These are phyloP conservation scores for Galerucella nymphaeae DNA, from an alignment of 2,888 invertebrate species.

Conservation along the genomic window DNA sequence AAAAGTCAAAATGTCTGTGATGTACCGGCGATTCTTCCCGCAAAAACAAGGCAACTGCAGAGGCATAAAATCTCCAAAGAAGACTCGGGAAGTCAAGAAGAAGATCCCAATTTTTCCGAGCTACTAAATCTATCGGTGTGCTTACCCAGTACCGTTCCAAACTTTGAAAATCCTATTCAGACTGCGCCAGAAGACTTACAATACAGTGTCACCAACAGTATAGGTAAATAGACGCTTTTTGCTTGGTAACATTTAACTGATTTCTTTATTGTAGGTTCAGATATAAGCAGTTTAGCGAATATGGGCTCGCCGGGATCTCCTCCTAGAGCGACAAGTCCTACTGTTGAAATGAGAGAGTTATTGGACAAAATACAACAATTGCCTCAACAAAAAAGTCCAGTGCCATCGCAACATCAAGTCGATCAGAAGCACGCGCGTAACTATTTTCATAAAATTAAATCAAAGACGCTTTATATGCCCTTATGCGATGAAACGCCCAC, in stretches of 20 bases:
- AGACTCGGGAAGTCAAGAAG: conserved; percentile 53
- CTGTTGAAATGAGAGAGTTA: conserved; percentile 78
- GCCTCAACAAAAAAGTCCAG: conserved; percentile 66
- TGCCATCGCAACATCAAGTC: conserved; percentile 61
- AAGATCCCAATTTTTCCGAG: conserved; percentile 62
- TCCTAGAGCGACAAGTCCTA: conserved; percentile 85
- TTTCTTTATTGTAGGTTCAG: conserved; percentile 64
- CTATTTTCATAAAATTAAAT: conserved; percentile 69
- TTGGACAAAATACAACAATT: conserved; percentile 78
- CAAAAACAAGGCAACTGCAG: conserved; percentile 48
- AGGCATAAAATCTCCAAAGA: conserved; percentile 45
- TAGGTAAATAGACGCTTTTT: too few species aligned
- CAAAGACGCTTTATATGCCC: conserved; percentile 79
- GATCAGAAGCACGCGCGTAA: conserved; percentile 56
- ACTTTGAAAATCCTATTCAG: conserved; percentile 54
- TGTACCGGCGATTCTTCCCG: conserved; percentile 45
- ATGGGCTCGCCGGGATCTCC: conserved; percentile 78
- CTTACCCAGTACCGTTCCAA: conserved; percentile 55
- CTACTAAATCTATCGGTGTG: conserved; percentile 62
- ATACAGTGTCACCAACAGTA: conserved; percentile 63
- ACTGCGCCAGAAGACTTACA: conserved; percentile 54
- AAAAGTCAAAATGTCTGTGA: conserved; percentile 55
- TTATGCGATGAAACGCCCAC: conserved; percentile 62
- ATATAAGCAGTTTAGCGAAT: conserved; percentile 76
- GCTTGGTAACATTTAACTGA: too few species aligned